Conservation (phyloP, 2,888 invertebrate species). For the Keiferia lycopersicella region DNA sequence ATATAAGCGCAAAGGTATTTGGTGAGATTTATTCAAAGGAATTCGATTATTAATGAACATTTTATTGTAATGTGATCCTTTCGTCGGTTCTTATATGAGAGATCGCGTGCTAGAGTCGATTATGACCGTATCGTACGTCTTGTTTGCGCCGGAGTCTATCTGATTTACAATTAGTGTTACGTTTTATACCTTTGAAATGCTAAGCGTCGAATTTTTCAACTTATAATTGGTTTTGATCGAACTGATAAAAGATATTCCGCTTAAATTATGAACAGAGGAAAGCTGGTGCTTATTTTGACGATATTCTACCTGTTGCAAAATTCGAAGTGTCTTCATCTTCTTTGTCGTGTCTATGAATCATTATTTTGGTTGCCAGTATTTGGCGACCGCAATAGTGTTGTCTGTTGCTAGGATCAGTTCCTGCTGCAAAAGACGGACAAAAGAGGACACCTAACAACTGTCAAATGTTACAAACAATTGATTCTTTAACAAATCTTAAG, state of each 20-base stretch:
- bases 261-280: slow-evolving; percentile 16
- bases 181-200: slow-evolving; percentile 41
- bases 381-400: no score
- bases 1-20: slow-evolving; percentile 32
- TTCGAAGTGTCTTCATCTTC: no score
- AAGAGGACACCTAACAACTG: no score
- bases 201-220: slow-evolving; percentile 37
- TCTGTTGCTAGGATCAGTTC: no score
- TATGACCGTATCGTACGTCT: slow-evolving; percentile 48
- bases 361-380: no score
- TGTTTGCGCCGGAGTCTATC: slow-evolving; percentile 49
- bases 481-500: background rate
- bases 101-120: slow-evolving; percentile 52
- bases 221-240: slow-evolving; percentile 30
- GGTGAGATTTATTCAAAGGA: slow-evolving; percentile 34
- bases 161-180: slow-evolving; percentile 53
- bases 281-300: slow-evolving; percentile 6
- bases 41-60: slow-evolving; percentile 35
- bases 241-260: slow-evolving; percentile 21
- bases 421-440: no score
- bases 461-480: no score
- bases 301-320: background rate
- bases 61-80: slow-evolving; percentile 35
- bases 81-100: slow-evolving; percentile 43
- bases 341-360: no score